A percentile compares a stretch with the other conserved stretches of the same genome.
phyloP scores from a whole-genome alignment of 2,797 vertebrate genomes.

The Lycodopsis pacificus region DNA sequence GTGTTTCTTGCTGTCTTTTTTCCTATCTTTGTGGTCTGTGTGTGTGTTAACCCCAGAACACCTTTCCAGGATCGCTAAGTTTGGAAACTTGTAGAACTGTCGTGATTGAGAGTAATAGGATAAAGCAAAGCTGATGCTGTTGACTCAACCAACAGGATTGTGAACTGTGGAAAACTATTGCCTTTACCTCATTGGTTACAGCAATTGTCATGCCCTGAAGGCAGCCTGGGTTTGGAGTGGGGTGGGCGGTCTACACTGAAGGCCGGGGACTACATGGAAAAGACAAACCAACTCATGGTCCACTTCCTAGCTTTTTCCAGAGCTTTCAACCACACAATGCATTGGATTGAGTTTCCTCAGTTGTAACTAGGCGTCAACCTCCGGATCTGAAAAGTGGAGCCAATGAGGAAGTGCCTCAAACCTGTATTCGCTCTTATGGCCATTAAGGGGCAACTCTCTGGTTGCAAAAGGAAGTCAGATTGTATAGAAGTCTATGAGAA shows the following conservation, averaged over 20 bases:
- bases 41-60: slow-evolving; percentile 46
- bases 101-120: slow-evolving; percentile 60
- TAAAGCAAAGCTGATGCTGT: slow-evolving; percentile 54
- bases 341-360: not conserved
- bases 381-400: not conserved
- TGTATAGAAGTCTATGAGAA: no score
- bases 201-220: slow-evolving; percentile 47
- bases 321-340: not conserved
- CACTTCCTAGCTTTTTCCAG: not conserved
- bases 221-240: not conserved
- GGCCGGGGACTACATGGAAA: not conserved
- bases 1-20: slow-evolving; percentile 38
- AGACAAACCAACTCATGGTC: not conserved
- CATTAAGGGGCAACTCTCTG: not conserved
- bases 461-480: not conserved
- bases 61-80: slow-evolving; percentile 36
- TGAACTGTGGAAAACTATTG: slow-evolving; percentile 59
- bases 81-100: slow-evolving; percentile 40
- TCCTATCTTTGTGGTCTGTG: slow-evolving; percentile 16
- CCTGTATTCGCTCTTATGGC: not conserved
- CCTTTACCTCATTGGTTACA: slow-evolving; percentile 68
- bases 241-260: not conserved
- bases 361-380: not conserved
- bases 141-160: slow-evolving; percentile 61
- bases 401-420: not conserved